Base-by-base conservation (phyloP, 1,140 invertebrate genomes). In the Euwallacea fornicatus region DNA sequence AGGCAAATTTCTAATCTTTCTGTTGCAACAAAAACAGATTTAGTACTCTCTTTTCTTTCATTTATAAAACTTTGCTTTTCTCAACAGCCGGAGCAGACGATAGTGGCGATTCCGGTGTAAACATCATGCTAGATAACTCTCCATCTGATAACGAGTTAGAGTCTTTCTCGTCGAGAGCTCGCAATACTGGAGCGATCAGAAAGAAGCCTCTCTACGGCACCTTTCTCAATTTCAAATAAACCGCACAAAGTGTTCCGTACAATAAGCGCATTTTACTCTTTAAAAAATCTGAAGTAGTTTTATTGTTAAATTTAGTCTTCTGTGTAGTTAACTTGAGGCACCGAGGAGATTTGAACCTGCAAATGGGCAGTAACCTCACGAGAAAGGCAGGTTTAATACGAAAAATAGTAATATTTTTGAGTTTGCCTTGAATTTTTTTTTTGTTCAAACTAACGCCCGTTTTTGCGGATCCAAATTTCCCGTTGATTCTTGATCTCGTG, bases 81-180 rank as follows among this genome's bases (percentile, higher is more conserved):
- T 73, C 66, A 61, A 54, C 56, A 74, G 76, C 53, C 64, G 75
- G 69, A 15, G 73, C 66, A 66, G 79, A 81, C 74, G 79, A 79
- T 73, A 79, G 78, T 21, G 75, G 72, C 13, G 79, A 81, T 75
- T 81, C 79, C 44, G 79, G 79, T 42, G 75, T 80, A 9, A 78
- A 80, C 66, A 75, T 73, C 21, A 74, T 74, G 67, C 59, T 77
- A 42, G 77, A 78, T 16, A 74, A 76, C 73, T 74, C 75, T 8
- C 76, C 73, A 33, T 75, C 76, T 15, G 77, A 78, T 56, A 72
- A 69, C 11, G 77, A 78, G 64, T 66, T 66, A n/a, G 62, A 75
- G 47, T 41, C 46, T 10, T 42, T 10, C 7, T 54, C 64, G n/a
- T 47, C 60, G 7, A 60, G 54, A 41, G 46, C 50, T 66, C 55